A percentile compares a stretch with the other conserved stretches of the same genome.
These are phyloP conservation scores for Leptinotarsa lineolata DNA, from an alignment of 1,140 invertebrate genomes.

Conservation along the genomic window DNA sequence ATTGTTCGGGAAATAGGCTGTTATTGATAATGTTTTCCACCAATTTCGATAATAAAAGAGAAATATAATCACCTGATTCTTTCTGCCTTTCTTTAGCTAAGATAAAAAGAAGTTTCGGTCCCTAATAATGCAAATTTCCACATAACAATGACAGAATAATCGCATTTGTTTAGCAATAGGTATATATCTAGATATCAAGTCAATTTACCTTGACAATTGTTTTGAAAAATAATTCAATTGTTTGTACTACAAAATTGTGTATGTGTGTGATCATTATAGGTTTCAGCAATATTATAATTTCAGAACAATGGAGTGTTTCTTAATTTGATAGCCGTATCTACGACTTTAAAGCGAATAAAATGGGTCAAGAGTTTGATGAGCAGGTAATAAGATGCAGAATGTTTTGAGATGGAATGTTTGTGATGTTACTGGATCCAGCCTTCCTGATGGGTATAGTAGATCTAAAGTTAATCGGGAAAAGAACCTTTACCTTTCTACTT, in stretches of 20 bases:
- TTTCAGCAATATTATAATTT: slow-evolving; percentile 11
- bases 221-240: slow-evolving; percentile 7
- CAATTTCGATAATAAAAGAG: slow-evolving; percentile 30
- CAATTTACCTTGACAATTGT: slow-evolving; percentile 7
- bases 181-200: neutral
- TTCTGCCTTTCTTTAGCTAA: no score
- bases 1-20: no score
- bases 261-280: neutral
- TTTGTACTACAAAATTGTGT: slow-evolving; percentile 9
- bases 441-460: no score
- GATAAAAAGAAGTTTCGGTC: no score
- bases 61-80: neutral
- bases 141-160: neutral
- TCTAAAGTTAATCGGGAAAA: no score
- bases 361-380: neutral
- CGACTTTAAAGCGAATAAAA: neutral
- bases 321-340: slow-evolving; percentile 3
- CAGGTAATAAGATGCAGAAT: no score
- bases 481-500: no score
- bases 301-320: slow-evolving; percentile 11
- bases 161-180: neutral
- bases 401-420: no score
- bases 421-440: no score
- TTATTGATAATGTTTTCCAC: no score
- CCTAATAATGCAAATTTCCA: no score